Evolutionary conservation across 2,797 vertebrate genomes (phyloP), one percentile per base, ranked within the genome.

Genomic region (Smutsia gigantea): DNA sequence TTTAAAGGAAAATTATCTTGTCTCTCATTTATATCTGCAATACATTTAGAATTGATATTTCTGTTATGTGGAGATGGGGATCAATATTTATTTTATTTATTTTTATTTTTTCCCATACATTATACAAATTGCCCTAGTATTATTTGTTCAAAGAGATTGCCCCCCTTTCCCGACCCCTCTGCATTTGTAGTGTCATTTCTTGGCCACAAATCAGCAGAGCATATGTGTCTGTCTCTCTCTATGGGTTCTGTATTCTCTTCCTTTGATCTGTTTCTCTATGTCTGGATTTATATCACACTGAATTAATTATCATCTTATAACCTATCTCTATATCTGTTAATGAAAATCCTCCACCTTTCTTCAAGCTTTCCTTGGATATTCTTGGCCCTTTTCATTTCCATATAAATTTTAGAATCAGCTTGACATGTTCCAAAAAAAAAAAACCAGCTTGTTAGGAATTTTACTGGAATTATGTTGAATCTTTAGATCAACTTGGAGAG

Each of bases 271-370:
- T 12, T 78, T 79, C 57, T 94, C 49, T 64, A 21, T 34, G 61
- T 57, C 64, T 88, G 92, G 55, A 82, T 55, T 87, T 75, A 51
- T 21, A 57, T 23, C 64, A 83, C 39, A 89, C 21, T 46, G 49
- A 92, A 88, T 93, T 64, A 64, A 82, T 85, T 84, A 82, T 72
- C 83, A 37, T 75, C 46, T 82, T 69, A 10, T 25, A 87, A 91
- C 27, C 83, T 21, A 25, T 29, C 34, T 88, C 68, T 2, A 0
- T 71, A 29, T 55, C 46, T 87, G 18, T 83, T 42, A 34, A 4
- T 75, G 17, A n/a, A 77, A 87, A n/a, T 27, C 34, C 42, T 53
- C 23, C 34, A 66, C 13, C 34, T 74, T 66, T 68, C 81, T 79
- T 79, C 63, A 86, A 68, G 51, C 53, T 42, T 87, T 90, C 75